These are phyloP conservation scores for Helicoverpa zea DNA, from an alignment of 1,140 invertebrate genomes.

Conservation along the genomic window DNA sequence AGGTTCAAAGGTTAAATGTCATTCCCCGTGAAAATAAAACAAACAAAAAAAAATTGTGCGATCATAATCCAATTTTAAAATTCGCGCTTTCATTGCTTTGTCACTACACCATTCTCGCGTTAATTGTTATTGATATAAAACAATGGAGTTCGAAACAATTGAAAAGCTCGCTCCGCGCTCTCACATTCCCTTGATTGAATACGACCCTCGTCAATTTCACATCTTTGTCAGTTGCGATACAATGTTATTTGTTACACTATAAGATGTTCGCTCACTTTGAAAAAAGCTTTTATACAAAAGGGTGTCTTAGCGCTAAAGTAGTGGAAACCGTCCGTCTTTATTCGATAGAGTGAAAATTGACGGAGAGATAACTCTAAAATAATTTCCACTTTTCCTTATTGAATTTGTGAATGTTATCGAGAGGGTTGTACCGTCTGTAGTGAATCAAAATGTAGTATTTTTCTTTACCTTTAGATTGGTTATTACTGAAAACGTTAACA, in stretches of 20 bases:
- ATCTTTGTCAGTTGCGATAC: constrained; percentile 35
- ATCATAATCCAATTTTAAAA: constrained; percentile 1
- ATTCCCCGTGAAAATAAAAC: neutral
- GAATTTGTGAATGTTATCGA: neutral
- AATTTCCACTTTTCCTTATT: constrained; percentile 13
- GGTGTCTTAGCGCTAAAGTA: neutral
- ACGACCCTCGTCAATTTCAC: constrained; percentile 55
- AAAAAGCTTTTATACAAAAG: constrained; percentile 19
- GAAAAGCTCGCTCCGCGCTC: constrained; percentile 6
- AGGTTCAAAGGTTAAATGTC: no score
- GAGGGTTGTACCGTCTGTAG: neutral
- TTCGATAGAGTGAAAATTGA: constrained; percentile 34
- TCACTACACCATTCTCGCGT: constrained; percentile 6
- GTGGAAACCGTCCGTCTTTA: neutral
- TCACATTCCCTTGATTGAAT: constrained; percentile 31
- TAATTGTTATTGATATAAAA: constrained; percentile 45
- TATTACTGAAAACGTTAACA: no score
- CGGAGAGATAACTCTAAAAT: constrained; percentile 20
- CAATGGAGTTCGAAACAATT: constrained; percentile 43
- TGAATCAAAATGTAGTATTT: neutral
- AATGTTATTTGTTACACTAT: constrained; percentile 43
- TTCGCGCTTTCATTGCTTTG: neutral
- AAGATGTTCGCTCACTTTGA: constrained; percentile 18
- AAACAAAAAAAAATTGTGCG: neutral
- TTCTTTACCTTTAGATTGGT: no score